Percentiles rank a stretch among this genome's conserved stretches.
These are phyloP conservation scores for Stichodactyla helianthus DNA, from an alignment of 64 coral and sea anemone species.

Conservation along the genomic window DNA sequence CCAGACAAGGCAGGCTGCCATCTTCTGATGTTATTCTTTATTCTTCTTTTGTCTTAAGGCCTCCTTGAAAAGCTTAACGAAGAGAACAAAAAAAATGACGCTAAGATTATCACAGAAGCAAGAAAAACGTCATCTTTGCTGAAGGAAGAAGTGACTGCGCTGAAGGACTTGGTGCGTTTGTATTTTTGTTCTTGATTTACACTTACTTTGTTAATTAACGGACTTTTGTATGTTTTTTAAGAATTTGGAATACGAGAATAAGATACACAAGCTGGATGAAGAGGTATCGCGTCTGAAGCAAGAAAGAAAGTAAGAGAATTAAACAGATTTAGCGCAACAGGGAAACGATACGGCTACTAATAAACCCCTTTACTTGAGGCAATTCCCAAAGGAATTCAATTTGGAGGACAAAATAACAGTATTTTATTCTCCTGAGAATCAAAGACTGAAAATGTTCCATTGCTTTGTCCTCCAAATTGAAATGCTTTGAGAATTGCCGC, in stretches of 20 bases:
- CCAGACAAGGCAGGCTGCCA: too few relatives aligned
- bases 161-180: neutral
- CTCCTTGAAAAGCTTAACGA: neutral
- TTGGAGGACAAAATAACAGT: neutral
- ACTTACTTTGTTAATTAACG: neutral
- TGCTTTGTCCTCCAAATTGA: too few relatives aligned
- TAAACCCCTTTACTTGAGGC: too few relatives aligned
- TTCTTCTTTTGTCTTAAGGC: neutral
- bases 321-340: too few relatives aligned
- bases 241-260: neutral
- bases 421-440: too few relatives aligned
- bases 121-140: neutral
- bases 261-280: neutral
- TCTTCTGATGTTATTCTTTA: neutral
- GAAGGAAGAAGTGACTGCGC: neutral
- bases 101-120: neutral
- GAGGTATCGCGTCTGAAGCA: neutral
- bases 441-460: too few relatives aligned
- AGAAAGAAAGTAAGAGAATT: constrained; percentile 6
- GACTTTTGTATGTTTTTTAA: neutral
- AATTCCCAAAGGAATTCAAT: neutral
- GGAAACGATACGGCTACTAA: too few relatives aligned
- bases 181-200: neutral
- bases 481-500: too few relatives aligned
- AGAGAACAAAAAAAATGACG: neutral